Percentiles rank a stretch among this genome's conserved stretches.
These are phyloP conservation scores for Ormyrus thymus DNA, from an alignment of 2,888 invertebrate genomes.

Conservation along the genomic window DNA sequence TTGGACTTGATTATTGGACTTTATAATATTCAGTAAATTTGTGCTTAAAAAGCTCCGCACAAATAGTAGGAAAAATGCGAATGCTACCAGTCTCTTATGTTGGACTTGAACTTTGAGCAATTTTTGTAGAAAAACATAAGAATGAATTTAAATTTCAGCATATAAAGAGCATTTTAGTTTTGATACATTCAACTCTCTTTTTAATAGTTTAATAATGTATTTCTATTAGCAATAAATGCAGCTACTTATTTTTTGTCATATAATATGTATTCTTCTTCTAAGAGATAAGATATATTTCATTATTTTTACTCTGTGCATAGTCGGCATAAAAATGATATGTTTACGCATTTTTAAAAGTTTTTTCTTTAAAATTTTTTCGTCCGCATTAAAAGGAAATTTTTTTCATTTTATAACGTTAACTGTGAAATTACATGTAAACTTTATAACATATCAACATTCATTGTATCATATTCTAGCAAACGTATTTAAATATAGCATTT, in stretches of 20 bases:
- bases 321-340: conserved; percentile 47
- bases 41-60: conserved; percentile 43
- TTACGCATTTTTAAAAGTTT: conserved; percentile 24
- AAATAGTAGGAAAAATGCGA: conserved; percentile 32
- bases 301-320: conserved; percentile 9
- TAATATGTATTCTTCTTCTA: conserved; percentile 6
- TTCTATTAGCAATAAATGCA: conserved; percentile 38
- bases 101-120: conserved; percentile 37
- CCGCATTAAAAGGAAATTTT: neutral
- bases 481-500: too few relatives aligned
- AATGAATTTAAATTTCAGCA: neutral
- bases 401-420: neutral
- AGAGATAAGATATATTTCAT: neutral
- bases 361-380: neutral
- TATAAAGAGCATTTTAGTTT: neutral
- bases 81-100: conserved; percentile 48
- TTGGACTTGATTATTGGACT: neutral
- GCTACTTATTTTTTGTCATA: conserved; percentile 36
- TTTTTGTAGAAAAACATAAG: conserved; percentile 12
- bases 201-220: conserved; percentile 16
- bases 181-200: neutral
- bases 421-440: too few relatives aligned
- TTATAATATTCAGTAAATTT: conserved; percentile 29
- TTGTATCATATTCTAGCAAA: too few relatives aligned
- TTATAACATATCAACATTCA: too few relatives aligned